These are phyloP conservation scores for Gallinago undulata DNA, from an alignment of 2,113 vertebrate genomes.

Conservation along the genomic window DNA sequence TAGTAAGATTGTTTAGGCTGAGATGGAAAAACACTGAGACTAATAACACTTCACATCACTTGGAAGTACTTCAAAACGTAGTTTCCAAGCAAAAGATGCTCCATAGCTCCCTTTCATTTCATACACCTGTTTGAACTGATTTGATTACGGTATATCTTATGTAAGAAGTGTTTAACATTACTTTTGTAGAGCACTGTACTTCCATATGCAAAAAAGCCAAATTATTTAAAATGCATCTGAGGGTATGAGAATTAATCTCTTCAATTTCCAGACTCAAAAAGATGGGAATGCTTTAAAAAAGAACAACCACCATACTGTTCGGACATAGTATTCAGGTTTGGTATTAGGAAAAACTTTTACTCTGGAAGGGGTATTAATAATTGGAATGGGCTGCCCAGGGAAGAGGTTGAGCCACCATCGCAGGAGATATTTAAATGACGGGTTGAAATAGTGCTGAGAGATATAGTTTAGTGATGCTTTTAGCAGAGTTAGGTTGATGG, in stretches of 20 bases:
- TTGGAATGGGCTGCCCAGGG: too few species aligned
- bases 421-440: too few species aligned
- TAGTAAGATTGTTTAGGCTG: not conserved
- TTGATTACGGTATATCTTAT: not conserved
- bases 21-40: not conserved
- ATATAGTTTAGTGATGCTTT: too few species aligned
- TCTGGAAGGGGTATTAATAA: too few species aligned
- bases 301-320: not conserved
- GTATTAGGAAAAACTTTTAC: too few species aligned
- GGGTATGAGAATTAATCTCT: not conserved
- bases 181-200: not conserved
- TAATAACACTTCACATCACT: not conserved
- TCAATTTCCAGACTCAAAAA: not conserved
- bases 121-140: not conserved
- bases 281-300: not conserved
- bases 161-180: not conserved
- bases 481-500: too few species aligned
- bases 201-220: not conserved
- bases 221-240: not conserved
- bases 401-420: too few species aligned
- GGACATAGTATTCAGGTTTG: not conserved
- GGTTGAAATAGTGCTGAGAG: too few species aligned
- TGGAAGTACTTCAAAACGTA: not conserved
- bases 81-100: not conserved
- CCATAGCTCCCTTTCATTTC: not conserved